Conservation (phyloP, 2,888 invertebrate genomes). For the Chymomyza procnemis region DNA sequence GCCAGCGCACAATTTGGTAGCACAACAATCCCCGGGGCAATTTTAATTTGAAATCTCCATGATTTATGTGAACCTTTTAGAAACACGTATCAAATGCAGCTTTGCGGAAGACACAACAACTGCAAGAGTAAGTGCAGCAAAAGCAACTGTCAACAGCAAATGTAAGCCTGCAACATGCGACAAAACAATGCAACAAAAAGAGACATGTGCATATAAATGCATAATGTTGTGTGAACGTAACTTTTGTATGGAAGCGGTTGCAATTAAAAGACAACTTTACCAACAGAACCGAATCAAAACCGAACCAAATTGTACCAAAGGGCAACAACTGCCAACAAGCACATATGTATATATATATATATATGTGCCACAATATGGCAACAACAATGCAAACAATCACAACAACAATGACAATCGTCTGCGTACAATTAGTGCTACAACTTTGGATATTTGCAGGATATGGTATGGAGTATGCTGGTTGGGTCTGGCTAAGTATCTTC, state of each 20-base stretch:
- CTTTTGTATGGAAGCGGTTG: not conserved
- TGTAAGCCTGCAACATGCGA: not conserved
- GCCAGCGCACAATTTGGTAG: not conserved
- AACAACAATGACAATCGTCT: not conserved
- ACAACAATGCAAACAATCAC: not conserved
- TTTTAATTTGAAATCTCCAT: not conserved
- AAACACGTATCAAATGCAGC: not conserved
- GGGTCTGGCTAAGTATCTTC: not conserved
- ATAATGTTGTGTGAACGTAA: not conserved
- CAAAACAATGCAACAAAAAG: not conserved
- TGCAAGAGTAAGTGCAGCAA: not conserved
- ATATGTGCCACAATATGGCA: not conserved
- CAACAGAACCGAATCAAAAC: not conserved
- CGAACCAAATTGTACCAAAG: not conserved
- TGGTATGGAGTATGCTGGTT: too few species aligned
- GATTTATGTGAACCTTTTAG: not conserved
- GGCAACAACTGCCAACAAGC: not conserved
- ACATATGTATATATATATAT: too few species aligned
- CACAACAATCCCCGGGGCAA: not conserved
- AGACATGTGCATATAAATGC: not conserved
- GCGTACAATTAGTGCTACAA: not conserved
- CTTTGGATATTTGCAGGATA: not conserved
- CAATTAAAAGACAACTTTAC: not conserved
- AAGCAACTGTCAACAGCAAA: not conserved
- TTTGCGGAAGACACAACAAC: not conserved